Evolutionary conservation across 2,113 vertebrate species (phyloP).

Genomic region (Struthio camelus): DNA sequence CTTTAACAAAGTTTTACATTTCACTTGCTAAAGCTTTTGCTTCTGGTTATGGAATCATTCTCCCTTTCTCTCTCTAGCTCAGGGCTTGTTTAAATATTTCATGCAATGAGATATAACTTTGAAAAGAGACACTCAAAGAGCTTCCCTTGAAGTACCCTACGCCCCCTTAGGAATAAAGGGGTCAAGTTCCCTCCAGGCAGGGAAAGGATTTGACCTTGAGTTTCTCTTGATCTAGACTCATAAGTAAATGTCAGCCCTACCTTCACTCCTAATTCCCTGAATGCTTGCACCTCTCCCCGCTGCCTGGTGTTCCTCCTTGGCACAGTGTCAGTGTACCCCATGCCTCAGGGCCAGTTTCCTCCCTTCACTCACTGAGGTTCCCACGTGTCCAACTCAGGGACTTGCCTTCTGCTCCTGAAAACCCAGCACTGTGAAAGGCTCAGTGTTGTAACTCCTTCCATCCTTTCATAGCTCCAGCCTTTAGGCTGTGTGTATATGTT

Average conservation of each 20-base stretch:
- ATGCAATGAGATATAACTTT: background rate
- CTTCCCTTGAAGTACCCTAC: background rate
- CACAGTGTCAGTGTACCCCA: background rate
- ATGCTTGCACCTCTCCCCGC: background rate
- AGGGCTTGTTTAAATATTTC: background rate
- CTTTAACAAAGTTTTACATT: background rate
- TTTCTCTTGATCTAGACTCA: background rate
- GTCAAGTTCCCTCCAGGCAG: background rate
- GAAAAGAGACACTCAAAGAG: background rate
- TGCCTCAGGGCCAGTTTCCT: background rate
- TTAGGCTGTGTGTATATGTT: background rate
- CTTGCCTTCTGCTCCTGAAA: background rate
- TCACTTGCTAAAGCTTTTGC: background rate
- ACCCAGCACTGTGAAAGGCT: background rate
- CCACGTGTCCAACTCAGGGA: background rate
- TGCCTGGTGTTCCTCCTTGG: background rate
- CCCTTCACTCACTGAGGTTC: background rate
- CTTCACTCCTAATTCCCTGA: background rate
- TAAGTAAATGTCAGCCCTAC: background rate
- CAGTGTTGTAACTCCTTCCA: background rate
- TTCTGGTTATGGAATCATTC: background rate
- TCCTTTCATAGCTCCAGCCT: background rate
- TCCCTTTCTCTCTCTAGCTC: background rate
- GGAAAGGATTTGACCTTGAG: background rate
- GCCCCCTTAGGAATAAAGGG: background rate